phyloP scores from a whole-genome alignment of 1,140 invertebrate species.

The Coenobita brevimanus region DNA sequence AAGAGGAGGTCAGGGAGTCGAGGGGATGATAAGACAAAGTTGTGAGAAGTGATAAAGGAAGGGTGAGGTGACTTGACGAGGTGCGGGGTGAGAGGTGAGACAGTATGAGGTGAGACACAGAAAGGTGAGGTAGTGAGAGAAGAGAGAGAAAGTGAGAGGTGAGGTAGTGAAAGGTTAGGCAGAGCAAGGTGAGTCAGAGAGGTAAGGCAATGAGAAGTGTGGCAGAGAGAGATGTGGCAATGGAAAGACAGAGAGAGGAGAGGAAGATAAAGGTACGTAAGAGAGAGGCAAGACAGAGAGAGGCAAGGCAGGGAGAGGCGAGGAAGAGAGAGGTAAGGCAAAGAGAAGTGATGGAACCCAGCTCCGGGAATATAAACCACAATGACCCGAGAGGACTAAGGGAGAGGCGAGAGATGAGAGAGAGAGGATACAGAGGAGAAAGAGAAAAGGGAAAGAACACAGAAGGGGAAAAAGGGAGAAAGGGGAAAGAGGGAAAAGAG shows the following conservation, averaged over 20 bases:
- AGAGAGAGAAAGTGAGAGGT: background rate
- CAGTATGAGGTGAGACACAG: too few species aligned
- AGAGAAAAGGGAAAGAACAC: too few species aligned
- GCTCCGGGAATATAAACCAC: too few species aligned
- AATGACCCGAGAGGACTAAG: too few species aligned
- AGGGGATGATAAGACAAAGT: too few species aligned
- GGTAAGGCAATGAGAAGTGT: background rate
- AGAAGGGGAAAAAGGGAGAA: background rate
- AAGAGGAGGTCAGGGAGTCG: too few species aligned
- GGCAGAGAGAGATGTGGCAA: background rate
- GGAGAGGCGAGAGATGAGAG: too few species aligned
- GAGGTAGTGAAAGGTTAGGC: background rate
- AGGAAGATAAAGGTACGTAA: background rate
- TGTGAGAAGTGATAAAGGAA: too few species aligned
- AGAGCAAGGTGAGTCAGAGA: background rate
- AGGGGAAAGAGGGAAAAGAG: background rate
- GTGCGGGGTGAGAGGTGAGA: too few species aligned
- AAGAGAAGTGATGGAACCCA: too few species aligned
- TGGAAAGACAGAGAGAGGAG: background rate
- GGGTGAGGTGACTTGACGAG: too few species aligned
- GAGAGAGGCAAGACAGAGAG: background rate
- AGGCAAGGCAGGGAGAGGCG: background rate
- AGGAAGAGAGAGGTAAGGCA: background rate
- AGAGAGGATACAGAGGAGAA: background rate
- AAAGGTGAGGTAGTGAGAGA: too few species aligned